A percentile compares a stretch with the other conserved stretches of the same genome.
phyloP scores from a whole-genome alignment of 2,113 vertebrate species.

The Cephalophus harveyi region DNA sequence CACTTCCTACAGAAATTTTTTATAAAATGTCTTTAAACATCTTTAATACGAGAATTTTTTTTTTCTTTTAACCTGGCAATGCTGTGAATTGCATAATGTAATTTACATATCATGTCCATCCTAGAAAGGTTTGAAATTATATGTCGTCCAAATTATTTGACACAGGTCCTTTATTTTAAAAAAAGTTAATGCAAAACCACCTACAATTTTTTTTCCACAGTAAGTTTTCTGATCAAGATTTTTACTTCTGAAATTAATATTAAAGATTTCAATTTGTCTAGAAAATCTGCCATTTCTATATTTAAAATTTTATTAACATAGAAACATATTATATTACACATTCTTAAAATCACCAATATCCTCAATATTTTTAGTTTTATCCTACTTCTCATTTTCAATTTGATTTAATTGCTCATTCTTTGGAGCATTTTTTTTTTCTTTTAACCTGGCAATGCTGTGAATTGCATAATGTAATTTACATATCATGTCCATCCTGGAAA shows the following conservation, averaged over 20 bases:
- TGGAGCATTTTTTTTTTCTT: not conserved
- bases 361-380: not conserved
- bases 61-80: not conserved
- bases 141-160: not conserved
- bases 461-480: not conserved
- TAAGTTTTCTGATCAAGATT: not conserved
- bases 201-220: not conserved
- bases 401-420: not conserved
- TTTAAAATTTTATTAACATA: not conserved
- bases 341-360: not conserved
- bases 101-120: not conserved
- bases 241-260: constrained; percentile 20
- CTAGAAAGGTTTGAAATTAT: not conserved
- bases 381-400: not conserved
- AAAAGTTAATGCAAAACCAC: not conserved
- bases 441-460: not conserved
- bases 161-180: not conserved
- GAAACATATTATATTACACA: not conserved
- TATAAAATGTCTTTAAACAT: not conserved
- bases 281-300: not conserved
- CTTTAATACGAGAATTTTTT: not conserved
- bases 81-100: not conserved
- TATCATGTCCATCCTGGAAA: not conserved
- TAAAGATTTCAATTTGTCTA: not conserved
- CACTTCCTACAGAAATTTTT: not conserved